A percentile compares a stretch with the other conserved stretches of the same genome.
These are phyloP conservation scores for Troglohyphantes excavatus DNA, from an alignment of 2,888 invertebrate genomes.

Conservation along the genomic window DNA sequence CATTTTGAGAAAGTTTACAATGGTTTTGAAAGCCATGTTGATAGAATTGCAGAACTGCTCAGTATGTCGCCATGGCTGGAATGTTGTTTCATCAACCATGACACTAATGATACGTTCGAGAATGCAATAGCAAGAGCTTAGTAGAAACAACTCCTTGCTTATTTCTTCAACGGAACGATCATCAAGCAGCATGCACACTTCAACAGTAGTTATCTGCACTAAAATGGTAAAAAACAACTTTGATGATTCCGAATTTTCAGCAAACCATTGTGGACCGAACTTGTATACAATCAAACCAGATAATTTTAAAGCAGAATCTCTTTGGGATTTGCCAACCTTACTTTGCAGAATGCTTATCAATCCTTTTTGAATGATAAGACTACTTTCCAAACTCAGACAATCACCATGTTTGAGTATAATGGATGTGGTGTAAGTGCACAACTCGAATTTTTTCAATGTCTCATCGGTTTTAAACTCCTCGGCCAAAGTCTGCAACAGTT, in stretches of 20 bases:
- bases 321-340: conserved; percentile 92
- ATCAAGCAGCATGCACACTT: conserved; percentile 96
- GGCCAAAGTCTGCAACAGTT: conserved; percentile 85
- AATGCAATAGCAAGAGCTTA: conserved; percentile 82
- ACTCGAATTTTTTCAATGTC: conserved; percentile 93
- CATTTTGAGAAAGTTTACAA: conserved; percentile 51
- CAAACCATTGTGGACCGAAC: conserved; percentile 92
- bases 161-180: conserved; percentile 89
- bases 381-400: conserved; percentile 53
- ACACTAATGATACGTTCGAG: conserved; percentile 82
- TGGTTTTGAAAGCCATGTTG: conserved; percentile 68
- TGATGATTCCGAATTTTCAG: conserved; percentile 86
- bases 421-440: conserved; percentile 85
- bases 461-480: conserved; percentile 94
- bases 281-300: conserved; percentile 91
- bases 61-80: conserved; percentile 38
- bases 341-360: conserved; percentile 92
- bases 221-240: conserved; percentile 90
- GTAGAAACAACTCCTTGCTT: conserved; percentile 80
- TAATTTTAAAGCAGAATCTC: conserved; percentile 93
- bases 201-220: conserved; percentile 93
- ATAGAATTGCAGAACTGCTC: conserved; percentile 61
- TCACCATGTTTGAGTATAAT: conserved; percentile 52
- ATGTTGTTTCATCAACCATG: conserved; percentile 81
- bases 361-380: conserved; percentile 87